Evolutionary conservation across 1,140 invertebrate species (phyloP).

Genomic region (Nomia melanderi): DNA sequence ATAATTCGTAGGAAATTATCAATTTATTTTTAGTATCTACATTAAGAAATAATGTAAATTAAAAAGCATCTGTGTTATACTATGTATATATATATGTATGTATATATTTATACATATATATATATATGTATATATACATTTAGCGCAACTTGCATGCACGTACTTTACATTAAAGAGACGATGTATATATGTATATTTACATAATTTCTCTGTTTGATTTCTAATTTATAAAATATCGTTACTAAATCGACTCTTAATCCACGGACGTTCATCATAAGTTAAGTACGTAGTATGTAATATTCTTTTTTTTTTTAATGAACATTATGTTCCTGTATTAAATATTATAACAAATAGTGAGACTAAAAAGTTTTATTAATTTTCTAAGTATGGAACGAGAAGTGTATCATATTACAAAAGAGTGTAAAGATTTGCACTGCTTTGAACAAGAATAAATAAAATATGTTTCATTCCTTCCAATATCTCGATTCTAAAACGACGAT

Average conservation of each 20-base stretch:
- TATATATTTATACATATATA: too few species aligned
- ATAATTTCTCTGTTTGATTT: too few species aligned
- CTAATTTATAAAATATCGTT: not conserved
- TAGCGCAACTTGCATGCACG: too few species aligned
- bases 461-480: not conserved
- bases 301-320: constrained; percentile 38
- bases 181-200: too few species aligned
- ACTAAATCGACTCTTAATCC: not conserved
- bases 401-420: not conserved
- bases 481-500: not conserved
- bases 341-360: constrained; percentile 28
- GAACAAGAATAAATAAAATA: constrained; percentile 15
- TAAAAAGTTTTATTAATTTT: constrained; percentile 15
- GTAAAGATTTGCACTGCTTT: constrained; percentile 17
- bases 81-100: too few species aligned
- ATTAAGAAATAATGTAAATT: not conserved
- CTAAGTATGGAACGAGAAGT: not conserved
- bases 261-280: constrained; percentile 12
- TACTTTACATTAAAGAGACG: too few species aligned
- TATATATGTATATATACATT: too few species aligned
- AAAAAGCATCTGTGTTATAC: not conserved
- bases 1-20: not conserved
- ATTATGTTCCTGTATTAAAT: constrained; percentile 42
- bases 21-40: not conserved
- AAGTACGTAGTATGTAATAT: constrained; percentile 34